A percentile compares a stretch with the other conserved stretches of the same genome.
Conservation (phyloP, 2,888 invertebrate species). For the Exephanes ischioxanthus region DNA sequence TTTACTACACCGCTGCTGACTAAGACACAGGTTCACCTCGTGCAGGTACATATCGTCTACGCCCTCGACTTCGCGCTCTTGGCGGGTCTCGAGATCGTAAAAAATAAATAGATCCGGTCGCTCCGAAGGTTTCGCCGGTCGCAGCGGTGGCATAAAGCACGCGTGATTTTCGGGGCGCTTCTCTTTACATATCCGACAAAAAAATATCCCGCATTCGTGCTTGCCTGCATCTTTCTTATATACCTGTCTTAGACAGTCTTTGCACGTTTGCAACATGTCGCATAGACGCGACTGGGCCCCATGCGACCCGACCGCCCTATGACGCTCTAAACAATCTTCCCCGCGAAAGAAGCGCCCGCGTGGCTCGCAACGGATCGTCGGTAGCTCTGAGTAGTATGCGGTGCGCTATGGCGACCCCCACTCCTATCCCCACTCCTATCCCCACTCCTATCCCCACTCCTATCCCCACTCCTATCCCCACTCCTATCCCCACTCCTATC, state of each 20-base stretch:
- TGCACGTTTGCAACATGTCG: not conserved
- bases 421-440: too few relatives aligned
- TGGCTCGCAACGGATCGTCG: not conserved
- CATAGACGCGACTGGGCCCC: not conserved
- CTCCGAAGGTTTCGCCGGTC: too few relatives aligned
- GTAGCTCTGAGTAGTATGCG: too few relatives aligned
- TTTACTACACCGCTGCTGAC: not conserved
- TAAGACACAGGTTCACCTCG: not conserved
- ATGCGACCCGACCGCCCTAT: not conserved
- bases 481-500: too few relatives aligned
- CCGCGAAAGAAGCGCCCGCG: not conserved
- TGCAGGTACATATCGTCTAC: not conserved
- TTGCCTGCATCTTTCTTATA: not conserved
- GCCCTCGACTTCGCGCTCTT: not conserved
- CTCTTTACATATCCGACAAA: not conserved
- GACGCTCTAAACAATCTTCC: not conserved
- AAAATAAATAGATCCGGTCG: not conserved
- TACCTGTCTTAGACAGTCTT: not conserved
- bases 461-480: too few relatives aligned
- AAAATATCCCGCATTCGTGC: not conserved
- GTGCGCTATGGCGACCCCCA: too few relatives aligned
- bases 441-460: too few relatives aligned
- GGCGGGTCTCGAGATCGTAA: conserved; percentile 1
- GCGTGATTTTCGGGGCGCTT: too few relatives aligned
- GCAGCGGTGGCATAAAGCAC: too few relatives aligned